A percentile compares a stretch with the other conserved stretches of the same genome.
phyloP scores from a whole-genome alignment of 2,888 invertebrate genomes.

The Imbricaverruca yamaguchii region DNA sequence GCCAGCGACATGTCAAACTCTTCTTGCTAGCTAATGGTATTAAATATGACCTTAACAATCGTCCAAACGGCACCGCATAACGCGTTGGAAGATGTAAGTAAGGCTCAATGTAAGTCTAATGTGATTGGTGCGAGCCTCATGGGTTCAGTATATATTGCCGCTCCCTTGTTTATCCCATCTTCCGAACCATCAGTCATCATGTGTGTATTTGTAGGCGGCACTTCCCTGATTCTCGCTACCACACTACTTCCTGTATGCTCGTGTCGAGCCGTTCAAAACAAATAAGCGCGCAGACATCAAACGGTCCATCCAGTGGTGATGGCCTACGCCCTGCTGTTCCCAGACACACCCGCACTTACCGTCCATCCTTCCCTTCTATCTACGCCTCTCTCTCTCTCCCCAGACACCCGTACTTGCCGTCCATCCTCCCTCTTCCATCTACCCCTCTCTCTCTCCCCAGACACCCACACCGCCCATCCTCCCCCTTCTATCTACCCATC shows the following conservation, averaged over 20 bases:
- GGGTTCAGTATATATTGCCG: not conserved
- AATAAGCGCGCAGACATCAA: not conserved
- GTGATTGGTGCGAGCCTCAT: not conserved
- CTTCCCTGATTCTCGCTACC: not conserved
- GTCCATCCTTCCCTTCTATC: not conserved
- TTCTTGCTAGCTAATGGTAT: not conserved
- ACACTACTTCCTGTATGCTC: not conserved
- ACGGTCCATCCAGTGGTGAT: not conserved
- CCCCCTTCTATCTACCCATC: not conserved
- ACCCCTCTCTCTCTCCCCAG: not conserved
- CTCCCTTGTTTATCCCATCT: not conserved
- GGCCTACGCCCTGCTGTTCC: not conserved
- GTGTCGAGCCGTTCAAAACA: not conserved
- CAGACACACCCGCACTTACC: too few relatives aligned
- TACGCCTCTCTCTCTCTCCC: not conserved
- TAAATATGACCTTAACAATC: not conserved
- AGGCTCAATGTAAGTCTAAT: not conserved
- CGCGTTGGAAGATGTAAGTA: not conserved
- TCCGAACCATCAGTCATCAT: not conserved
- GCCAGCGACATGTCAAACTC: too few relatives aligned
- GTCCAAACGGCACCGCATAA: not conserved
- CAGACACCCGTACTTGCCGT: too few relatives aligned
- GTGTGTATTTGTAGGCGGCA: not conserved
- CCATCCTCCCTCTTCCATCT: not conserved
- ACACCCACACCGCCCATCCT: not conserved